Base-by-base conservation (phyloP, 1,140 invertebrate species). In the Episyrphus balteatus region DNA sequence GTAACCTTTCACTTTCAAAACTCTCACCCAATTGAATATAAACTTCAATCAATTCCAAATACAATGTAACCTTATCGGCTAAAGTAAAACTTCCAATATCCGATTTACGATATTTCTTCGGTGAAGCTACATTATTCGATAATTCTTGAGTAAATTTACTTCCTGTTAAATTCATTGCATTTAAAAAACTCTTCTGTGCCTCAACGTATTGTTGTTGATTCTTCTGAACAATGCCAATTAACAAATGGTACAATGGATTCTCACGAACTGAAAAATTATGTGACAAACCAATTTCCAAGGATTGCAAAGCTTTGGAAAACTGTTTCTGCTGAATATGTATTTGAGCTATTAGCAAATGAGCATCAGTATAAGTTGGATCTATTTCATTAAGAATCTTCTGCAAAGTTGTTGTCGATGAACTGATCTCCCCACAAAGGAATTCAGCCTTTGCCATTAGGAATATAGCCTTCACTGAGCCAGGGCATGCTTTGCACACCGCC, bases 241-340 rank as follows among this genome's bases (percentile, higher is more conserved):
- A 79, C 38, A 94, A 75, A 71, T 96, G 87, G 66, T 91, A 98
- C 55, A 92, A 72, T 0, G 92, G 88, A 67, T 88, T 84, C 47
- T 97, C 90, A 54, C 91, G 70, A 0, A 95, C 82, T 70, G 89
- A 82, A 61, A 98, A 95, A 69, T 95, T 90, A 59, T 86, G 85
- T 58, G 89, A 93, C 1, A 96, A 69, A 47, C 86, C 91, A 47
- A 85, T 77, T 73, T 97, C 92, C 21, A 98, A 70, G 46, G 80
- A 84, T 62, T 94, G 86, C 14, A 82, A 77, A 1, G 92, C 92
- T 56, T 83, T 76, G 30, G 83, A 77, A 58, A 80, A 87, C 52
- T 85, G 79, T 34, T 81, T 78, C 66, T 88, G 82, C 38, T 77
- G 73, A 2, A 83, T 68, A 46, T 87, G 78, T 42, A 93, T 86